phyloP scores from a whole-genome alignment of 2,797 vertebrate species.

The Poeciliopsis turneri region DNA sequence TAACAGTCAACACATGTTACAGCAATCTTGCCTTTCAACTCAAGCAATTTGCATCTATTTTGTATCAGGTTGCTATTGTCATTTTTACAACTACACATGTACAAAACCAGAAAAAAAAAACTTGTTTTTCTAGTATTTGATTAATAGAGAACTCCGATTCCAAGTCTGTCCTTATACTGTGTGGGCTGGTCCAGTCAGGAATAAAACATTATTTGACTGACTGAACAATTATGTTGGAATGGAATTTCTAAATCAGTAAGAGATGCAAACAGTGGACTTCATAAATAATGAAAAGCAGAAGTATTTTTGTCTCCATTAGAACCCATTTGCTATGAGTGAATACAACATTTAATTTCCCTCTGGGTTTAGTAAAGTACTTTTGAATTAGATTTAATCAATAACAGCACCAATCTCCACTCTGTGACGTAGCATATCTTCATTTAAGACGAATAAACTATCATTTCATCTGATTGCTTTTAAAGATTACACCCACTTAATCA shows the following conservation, averaged over 20 bases:
- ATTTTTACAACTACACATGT: neutral
- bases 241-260: neutral
- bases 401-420: neutral
- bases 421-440: neutral
- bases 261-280: neutral
- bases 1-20: neutral
- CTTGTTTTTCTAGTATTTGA: neutral
- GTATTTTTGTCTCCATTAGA: no score
- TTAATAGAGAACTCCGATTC: neutral
- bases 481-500: constrained; percentile 17
- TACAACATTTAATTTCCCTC: no score
- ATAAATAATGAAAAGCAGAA: no score
- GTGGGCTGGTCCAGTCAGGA: neutral
- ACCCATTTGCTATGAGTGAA: no score
- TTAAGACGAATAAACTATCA: neutral
- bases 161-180: neutral
- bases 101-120: neutral
- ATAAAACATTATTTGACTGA: no score
- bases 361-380: no score
- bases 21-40: neutral
- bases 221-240: neutral
- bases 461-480: constrained; percentile 19
- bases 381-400: no score
- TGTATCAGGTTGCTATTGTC: neutral
- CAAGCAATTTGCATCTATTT: neutral